Base-by-base conservation (phyloP, 2,888 invertebrate species). In the Elgonia sp. region DNA sequence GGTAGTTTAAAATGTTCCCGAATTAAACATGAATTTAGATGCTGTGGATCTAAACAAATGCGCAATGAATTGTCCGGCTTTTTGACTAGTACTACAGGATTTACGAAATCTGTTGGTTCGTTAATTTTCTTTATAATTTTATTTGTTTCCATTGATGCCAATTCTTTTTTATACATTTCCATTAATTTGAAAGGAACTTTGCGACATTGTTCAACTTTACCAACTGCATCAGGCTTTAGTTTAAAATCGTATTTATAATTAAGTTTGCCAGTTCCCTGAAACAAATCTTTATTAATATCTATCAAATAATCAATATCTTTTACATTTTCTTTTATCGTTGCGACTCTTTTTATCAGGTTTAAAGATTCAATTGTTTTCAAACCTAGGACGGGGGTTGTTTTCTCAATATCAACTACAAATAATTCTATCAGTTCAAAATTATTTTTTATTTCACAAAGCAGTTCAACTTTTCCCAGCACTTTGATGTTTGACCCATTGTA, bases 11-110 rank as follows among this genome's bases (percentile, higher is more conserved):
- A 57, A 57, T 57, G 57, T 20, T 65, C 63, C 37, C 62, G 21
- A 4, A 62, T 4, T n/a, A 86, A 93, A 93, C 62, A 93, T 76
- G 72, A 92, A 67, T 70, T 89, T 42, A 42, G 10, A 42, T 42
- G 10, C 42, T 42, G 87, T 39, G 92, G 92, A 84, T 93, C 92
- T 37, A 93, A 16, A 72, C 93, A 93, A 18, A 93, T 84, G 40
- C 92, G 77, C 7, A 93, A 46, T 10, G 42, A 9, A 60, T 77
- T 84, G 79, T 90, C 80, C 10, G 89, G 75, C 79, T 90, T 91
- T 20, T 76, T 89, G 10, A 89, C 84, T 10, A 90, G 50, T 9
- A 88, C 87, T 2, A 89, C 73, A 20, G 89, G 76, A 70, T 89
- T 86, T 14, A 85, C 89, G 63, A 87, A 89, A 29, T 90, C 88